Evolutionary conservation across 2,888 invertebrate genomes (phyloP).

Genomic region (Dicycla oo): DNA sequence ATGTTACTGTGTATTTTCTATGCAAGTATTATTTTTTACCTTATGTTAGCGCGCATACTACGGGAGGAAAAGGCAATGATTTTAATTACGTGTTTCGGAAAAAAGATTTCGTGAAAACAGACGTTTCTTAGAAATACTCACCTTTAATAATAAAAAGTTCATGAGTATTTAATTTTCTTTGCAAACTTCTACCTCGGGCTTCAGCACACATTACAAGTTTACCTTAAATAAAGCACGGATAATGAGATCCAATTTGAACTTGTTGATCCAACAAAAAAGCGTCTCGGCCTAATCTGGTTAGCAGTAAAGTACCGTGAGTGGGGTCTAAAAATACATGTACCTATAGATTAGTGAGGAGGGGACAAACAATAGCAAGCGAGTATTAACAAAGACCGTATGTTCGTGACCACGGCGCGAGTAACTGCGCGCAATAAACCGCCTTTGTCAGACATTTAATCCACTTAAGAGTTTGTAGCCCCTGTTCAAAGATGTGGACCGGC

Average conservation of each 20-base stretch:
- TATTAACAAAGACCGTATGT: constrained; percentile 77
- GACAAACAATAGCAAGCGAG: constrained; percentile 77
- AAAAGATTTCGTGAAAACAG: neutral
- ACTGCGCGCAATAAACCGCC: constrained; percentile 80
- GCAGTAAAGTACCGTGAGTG: constrained; percentile 56
- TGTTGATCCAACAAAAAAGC: constrained; percentile 67
- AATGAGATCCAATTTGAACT: constrained; percentile 74
- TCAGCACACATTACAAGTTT: constrained; percentile 31
- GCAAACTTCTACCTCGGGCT: neutral
- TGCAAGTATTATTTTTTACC: too few species aligned
- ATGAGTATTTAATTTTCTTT: constrained; percentile 12
- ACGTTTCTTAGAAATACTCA: neutral
- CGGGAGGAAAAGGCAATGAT: neutral
- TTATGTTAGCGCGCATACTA: neutral
- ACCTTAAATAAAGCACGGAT: constrained; percentile 35
- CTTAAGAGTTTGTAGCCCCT: constrained; percentile 82
- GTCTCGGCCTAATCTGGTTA: constrained; percentile 65
- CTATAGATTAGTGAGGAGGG: constrained; percentile 49
- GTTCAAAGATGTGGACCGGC: constrained; percentile 74
- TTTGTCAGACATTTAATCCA: constrained; percentile 87
- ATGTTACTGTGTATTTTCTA: too few species aligned
- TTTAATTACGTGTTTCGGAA: neutral
- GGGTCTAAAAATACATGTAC: constrained; percentile 64
- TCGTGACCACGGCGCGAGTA: constrained; percentile 71
- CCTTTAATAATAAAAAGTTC: neutral